Percentiles rank a stretch among this genome's conserved stretches.
Evolutionary conservation across 2,888 invertebrate species (phyloP).

Genomic region (Tupiocoris notatus): DNA sequence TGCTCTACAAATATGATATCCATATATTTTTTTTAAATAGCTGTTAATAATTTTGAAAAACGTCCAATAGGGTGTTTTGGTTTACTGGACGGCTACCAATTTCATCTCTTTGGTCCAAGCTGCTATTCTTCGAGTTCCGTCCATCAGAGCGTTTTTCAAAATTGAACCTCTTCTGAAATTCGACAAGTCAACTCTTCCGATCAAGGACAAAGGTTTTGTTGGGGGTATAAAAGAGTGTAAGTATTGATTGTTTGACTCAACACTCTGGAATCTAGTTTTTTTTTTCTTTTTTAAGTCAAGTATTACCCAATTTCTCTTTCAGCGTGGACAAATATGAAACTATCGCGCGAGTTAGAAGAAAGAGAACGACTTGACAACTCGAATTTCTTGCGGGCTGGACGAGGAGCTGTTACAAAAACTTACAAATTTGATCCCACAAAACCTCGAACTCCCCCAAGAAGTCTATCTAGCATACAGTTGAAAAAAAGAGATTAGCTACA

Average conservation of each 20-base stretch:
- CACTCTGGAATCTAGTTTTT: too few relatives aligned
- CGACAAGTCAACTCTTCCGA: conserved; percentile 61
- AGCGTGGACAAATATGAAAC: conserved; percentile 82
- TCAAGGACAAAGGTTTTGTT: conserved; percentile 74
- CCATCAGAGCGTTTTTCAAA: conserved; percentile 71
- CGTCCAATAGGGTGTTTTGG: conserved; percentile 67
- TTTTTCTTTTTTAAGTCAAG: neutral
- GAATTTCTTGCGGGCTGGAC: conserved; percentile 79
- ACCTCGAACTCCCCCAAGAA: conserved; percentile 38
- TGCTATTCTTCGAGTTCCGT: conserved; percentile 70
- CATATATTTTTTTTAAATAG: too few relatives aligned
- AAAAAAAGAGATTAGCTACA: conserved; percentile 49
- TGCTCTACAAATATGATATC: too few relatives aligned
- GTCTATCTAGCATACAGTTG: conserved; percentile 49
- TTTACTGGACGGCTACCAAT: conserved; percentile 89
- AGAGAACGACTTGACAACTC: conserved; percentile 72
- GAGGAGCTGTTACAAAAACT: conserved; percentile 82
- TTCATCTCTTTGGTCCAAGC: conserved; percentile 81
- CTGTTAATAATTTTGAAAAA: neutral
- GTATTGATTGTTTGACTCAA: too few relatives aligned
- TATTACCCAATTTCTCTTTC: conserved; percentile 40
- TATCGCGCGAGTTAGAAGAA: conserved; percentile 73
- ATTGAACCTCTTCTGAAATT: conserved; percentile 61
- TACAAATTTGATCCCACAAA: conserved; percentile 74
- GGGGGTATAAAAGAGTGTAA: conserved; percentile 68